A percentile compares a stretch with the other conserved stretches of the same genome.
These are phyloP conservation scores for Brachionus sp. DNA, from an alignment of 1,140 invertebrate genomes.

Conservation along the genomic window DNA sequence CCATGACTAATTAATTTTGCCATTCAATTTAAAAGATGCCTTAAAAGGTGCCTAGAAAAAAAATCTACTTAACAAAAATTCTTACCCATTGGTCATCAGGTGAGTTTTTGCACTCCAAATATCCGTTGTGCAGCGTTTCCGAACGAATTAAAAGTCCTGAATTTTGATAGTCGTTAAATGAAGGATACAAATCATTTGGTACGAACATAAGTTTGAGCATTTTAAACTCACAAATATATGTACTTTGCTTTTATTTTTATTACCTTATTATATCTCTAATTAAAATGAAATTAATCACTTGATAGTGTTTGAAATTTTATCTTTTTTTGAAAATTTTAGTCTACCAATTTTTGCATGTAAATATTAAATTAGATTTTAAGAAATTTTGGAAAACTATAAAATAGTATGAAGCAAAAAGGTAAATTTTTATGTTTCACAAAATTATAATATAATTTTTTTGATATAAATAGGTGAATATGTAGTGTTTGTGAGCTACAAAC, in stretches of 20 bases:
- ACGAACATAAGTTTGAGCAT: constrained; percentile 26
- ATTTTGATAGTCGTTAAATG: constrained; percentile 5
- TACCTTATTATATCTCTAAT: neutral
- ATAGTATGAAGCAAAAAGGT: neutral
- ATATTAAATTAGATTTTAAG: neutral
- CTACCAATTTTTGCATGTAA: neutral
- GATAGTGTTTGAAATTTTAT: neutral
- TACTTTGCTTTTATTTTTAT: neutral
- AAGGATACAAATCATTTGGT: constrained; percentile 3
- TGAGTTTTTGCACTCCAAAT: neutral
- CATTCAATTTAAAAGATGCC: neutral
- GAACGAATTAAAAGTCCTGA: neutral
- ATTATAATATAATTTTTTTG: neutral
- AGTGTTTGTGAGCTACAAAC: neutral
- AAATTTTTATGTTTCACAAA: neutral
- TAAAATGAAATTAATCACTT: neutral
- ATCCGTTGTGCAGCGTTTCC: neutral
- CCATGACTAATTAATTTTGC: neutral
- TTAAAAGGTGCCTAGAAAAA: neutral
- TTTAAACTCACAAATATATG: neutral
- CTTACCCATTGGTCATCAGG: neutral
- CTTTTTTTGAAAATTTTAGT: neutral
- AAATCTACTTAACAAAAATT: neutral
- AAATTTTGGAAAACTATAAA: neutral
- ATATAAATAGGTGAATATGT: neutral